A percentile compares a stretch with the other conserved stretches of the same genome.
Evolutionary conservation across 2,113 vertebrate species (phyloP).

Genomic region (Tauraco erythrolophus): DNA sequence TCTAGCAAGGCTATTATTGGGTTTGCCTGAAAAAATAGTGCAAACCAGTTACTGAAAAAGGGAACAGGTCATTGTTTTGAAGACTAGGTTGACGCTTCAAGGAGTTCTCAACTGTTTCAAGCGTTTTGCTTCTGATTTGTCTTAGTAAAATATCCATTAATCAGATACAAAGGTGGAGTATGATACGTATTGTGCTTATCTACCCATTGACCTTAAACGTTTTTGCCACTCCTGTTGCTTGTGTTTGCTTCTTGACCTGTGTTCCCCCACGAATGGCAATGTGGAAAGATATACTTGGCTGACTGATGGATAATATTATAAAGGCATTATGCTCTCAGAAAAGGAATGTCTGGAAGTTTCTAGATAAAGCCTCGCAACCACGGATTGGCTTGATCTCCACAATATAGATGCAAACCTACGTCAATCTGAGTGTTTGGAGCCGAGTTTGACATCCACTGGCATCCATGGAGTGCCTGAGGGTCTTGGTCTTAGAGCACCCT

Average conservation of each 20-base stretch:
- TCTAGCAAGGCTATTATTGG: neutral
- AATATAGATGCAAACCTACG: fast-evolving
- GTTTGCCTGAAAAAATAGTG: neutral
- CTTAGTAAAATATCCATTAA: neutral
- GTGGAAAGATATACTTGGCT: neutral
- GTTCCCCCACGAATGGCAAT: fast-evolving
- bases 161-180: neutral
- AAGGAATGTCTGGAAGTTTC: neutral
- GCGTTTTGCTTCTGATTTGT: neutral
- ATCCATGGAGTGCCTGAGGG: fast-evolving
- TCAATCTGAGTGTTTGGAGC: neutral
- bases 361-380: neutral
- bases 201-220: neutral
- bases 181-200: neutral
- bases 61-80: neutral
- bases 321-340: neutral
- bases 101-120: neutral
- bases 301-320: neutral
- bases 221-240: neutral
- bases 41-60: neutral
- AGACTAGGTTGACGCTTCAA: neutral
- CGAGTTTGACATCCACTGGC: fast-evolving
- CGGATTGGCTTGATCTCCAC: neutral
- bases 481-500: neutral
- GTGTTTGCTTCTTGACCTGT: neutral